Evolutionary conservation across 2,888 invertebrate genomes (phyloP).

Genomic region (Diarsia dahlii): DNA sequence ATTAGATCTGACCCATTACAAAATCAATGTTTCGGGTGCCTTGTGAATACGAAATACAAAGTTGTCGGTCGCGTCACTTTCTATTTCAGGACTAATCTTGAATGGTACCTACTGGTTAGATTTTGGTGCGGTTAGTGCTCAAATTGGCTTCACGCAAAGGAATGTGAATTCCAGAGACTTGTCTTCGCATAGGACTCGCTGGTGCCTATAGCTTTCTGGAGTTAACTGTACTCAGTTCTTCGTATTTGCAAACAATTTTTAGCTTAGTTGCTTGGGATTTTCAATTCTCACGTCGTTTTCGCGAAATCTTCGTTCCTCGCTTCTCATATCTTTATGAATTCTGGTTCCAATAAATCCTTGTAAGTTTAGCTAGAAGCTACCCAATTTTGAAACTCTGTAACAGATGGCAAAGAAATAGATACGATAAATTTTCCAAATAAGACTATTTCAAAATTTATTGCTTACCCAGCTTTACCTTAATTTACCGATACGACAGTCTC

Average conservation of each 20-base stretch:
- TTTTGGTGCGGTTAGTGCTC: slow-evolving; percentile 16
- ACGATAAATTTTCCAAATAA: slow-evolving; percentile 53
- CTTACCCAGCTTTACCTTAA: slow-evolving; percentile 49
- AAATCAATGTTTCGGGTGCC: slow-evolving; percentile 70
- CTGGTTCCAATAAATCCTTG: slow-evolving; percentile 32
- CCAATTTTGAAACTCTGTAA: slow-evolving; percentile 29
- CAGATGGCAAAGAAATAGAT: slow-evolving; percentile 48
- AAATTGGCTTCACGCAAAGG: slow-evolving; percentile 16
- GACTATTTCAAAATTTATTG: slow-evolving; percentile 50
- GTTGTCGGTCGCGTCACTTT: slow-evolving; percentile 29
- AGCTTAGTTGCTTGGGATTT: not conserved
- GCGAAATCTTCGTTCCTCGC: not conserved
- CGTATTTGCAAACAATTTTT: not conserved
- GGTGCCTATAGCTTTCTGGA: not conserved
- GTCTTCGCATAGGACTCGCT: not conserved
- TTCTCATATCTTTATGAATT: slow-evolving; percentile 37
- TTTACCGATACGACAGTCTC: slow-evolving; percentile 50
- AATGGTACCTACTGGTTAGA: slow-evolving; percentile 2
- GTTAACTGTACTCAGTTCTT: not conserved
- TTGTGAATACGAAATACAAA: slow-evolving; percentile 42
- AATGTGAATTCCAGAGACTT: slow-evolving; percentile 10
- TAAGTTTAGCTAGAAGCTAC: slow-evolving; percentile 27
- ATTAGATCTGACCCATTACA: slow-evolving; percentile 71
- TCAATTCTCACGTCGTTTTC: not conserved
- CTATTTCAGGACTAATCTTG: slow-evolving; percentile 41